A percentile compares a stretch with the other conserved stretches of the same genome.
Evolutionary conservation across 2,888 invertebrate species (phyloP).

Genomic region (Tineola bisselliella): DNA sequence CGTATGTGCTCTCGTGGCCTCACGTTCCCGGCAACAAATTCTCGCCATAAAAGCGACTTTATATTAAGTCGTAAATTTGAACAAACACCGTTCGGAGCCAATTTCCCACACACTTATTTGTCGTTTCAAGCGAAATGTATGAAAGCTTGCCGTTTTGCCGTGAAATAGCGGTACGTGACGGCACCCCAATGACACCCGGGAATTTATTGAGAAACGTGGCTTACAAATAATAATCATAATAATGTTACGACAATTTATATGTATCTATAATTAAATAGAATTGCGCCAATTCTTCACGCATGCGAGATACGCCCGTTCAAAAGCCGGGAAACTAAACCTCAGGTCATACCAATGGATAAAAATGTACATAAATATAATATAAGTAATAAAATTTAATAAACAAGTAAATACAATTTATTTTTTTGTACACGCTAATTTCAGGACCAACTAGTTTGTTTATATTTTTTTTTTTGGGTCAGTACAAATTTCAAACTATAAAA

Average conservation of each 20-base stretch:
- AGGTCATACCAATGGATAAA: no score
- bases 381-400: no score
- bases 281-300: no score
- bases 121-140: constrained; percentile 15
- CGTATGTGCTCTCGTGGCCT: constrained; percentile 19
- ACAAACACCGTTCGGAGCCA: constrained; percentile 37
- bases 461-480: no score
- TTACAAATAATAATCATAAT: constrained; percentile 5
- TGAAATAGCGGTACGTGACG: constrained; percentile 36
- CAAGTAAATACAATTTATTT: no score
- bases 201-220: constrained; percentile 48
- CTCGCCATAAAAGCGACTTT: constrained; percentile 39
- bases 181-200: constrained; percentile 33
- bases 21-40: constrained; percentile 28
- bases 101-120: constrained; percentile 35
- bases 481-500: no score
- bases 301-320: no score
- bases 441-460: no score
- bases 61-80: constrained; percentile 51
- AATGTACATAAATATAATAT: no score
- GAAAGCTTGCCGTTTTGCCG: constrained; percentile 12
- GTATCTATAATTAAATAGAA: no score
- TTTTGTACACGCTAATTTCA: no score
- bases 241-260: not conserved
- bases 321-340: no score